Percentiles rank a stretch among this genome's conserved stretches.
Evolutionary conservation across 2,888 invertebrate genomes (phyloP).

Genomic region (Eledone cirrhosa): DNA sequence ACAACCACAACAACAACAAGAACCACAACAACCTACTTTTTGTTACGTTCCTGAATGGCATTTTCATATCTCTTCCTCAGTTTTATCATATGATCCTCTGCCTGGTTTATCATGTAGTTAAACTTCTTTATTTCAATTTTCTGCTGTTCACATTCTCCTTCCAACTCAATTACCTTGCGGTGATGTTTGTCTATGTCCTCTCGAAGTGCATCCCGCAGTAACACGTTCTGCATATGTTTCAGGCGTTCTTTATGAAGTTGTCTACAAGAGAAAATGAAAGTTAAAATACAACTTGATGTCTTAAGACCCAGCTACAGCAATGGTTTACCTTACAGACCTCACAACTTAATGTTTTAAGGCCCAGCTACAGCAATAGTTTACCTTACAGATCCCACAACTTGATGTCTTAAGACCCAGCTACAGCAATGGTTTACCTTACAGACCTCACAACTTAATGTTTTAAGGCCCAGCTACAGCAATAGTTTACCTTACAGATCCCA

Average conservation of each 20-base stretch:
- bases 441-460: too few relatives aligned
- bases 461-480: too few relatives aligned
- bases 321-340: too few relatives aligned
- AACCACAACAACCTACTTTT: conserved; percentile 46
- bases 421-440: too few relatives aligned
- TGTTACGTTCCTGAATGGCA: conserved; percentile 65
- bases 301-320: too few relatives aligned
- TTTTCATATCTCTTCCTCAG: conserved; percentile 64
- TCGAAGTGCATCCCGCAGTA: conserved; percentile 63
- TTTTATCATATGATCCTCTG: conserved; percentile 65
- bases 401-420: too few relatives aligned
- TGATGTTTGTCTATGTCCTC: conserved; percentile 66
- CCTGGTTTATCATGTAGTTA: conserved; percentile 66
- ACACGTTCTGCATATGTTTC: conserved; percentile 63
- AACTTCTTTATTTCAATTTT: conserved; percentile 66
- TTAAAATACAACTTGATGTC: too few relatives aligned
- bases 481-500: too few relatives aligned
- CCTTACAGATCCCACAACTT: too few relatives aligned
- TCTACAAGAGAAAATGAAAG: conserved; percentile 40
- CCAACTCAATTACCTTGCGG: conserved; percentile 62
- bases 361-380: too few relatives aligned
- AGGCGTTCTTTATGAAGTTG: conserved; percentile 64
- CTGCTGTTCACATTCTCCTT: conserved; percentile 64
- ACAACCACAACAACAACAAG: background rate
- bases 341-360: too few relatives aligned